phyloP scores from a whole-genome alignment of 2,797 vertebrate genomes.

The Microtus californicus region DNA sequence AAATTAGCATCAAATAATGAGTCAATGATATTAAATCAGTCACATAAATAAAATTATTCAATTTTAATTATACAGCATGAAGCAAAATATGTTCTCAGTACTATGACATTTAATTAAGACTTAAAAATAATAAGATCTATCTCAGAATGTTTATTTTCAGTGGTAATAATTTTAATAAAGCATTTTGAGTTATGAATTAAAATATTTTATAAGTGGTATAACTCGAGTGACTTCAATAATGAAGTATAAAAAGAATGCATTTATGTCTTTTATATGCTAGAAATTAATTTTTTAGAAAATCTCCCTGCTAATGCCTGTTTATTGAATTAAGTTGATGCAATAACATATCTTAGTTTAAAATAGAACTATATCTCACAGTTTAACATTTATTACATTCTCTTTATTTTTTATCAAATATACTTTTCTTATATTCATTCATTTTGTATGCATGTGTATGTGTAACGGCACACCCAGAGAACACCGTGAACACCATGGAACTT shows the following conservation, averaged over 20 bases:
- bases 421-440: not conserved
- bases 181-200: not conserved
- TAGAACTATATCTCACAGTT: not conserved
- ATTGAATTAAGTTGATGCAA: not conserved
- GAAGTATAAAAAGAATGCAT: not conserved
- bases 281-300: not conserved
- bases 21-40: not conserved
- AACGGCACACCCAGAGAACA: too few relatives aligned
- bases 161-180: not conserved
- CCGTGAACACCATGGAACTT: not conserved
- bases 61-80: not conserved
- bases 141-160: slow-evolving; percentile 14
- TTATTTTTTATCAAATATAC: not conserved
- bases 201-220: not conserved
- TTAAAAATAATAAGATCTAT: not conserved
- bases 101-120: slow-evolving; percentile 31
- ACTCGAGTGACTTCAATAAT: not conserved
- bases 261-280: not conserved
- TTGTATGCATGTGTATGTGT: not conserved
- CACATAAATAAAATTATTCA: slow-evolving; percentile 26
- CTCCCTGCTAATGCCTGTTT: not conserved
- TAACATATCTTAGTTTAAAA: slow-evolving; percentile 10
- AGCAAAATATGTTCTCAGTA: not conserved
- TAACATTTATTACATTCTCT: not conserved
- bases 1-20: not conserved